Conservation (phyloP, 2,888 invertebrate species). For the Aspidiotus rigidus region DNA sequence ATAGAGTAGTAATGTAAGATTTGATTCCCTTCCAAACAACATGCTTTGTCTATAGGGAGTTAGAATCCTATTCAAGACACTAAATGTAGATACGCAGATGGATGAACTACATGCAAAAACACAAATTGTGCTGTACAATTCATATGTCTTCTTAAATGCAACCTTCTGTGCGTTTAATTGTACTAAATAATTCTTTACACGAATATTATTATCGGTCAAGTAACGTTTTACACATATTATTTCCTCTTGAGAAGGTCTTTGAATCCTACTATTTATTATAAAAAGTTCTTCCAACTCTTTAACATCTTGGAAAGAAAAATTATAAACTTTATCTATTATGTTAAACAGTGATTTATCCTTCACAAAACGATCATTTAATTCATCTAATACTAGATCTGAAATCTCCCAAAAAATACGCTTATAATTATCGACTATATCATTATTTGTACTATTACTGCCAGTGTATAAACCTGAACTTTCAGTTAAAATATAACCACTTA, state of each 20-base stretch:
- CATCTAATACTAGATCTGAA: background rate
- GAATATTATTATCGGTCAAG: no score
- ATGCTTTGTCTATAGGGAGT: slow-evolving; percentile 5
- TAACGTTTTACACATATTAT: no score
- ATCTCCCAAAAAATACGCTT: background rate
- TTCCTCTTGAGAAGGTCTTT: no score
- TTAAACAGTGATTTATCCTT: background rate
- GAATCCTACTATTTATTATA: no score
- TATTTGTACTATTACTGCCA: no score
- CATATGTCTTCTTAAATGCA: slow-evolving; percentile 6
- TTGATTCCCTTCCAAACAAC: slow-evolving; percentile 6
- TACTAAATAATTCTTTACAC: background rate
- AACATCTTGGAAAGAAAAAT: no score
- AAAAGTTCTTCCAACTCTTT: no score
- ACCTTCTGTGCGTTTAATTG: background rate
- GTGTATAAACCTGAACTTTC: background rate
- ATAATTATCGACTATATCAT: no score
- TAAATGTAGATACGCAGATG: background rate
- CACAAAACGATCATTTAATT: no score
- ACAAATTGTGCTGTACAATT: background rate
- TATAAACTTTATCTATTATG: background rate
- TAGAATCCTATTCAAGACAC: slow-evolving; percentile 3
- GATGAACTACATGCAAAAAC: background rate
- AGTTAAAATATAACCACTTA: background rate
- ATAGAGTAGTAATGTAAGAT: background rate